phyloP scores from a whole-genome alignment of 2,797 vertebrate species.

The Catharus ustulatus region DNA sequence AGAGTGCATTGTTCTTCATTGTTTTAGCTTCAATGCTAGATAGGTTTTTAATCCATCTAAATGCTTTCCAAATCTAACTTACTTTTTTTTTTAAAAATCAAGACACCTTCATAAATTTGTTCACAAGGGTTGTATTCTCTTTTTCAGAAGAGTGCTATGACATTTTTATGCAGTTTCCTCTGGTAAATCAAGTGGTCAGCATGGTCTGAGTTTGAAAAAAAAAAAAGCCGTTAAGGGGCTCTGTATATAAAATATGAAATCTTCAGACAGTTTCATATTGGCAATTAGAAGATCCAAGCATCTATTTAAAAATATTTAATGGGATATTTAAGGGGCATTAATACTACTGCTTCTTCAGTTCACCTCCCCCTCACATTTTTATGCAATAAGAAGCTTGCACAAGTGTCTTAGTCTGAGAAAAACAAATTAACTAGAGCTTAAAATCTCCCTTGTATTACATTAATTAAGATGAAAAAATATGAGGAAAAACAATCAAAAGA shows the following conservation, averaged over 20 bases:
- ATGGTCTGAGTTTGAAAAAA: background rate
- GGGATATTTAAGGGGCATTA: background rate
- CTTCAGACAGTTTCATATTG: background rate
- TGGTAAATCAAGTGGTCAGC: background rate
- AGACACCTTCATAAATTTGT: background rate
- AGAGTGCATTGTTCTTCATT: background rate
- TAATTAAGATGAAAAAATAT: background rate
- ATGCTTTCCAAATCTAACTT: background rate
- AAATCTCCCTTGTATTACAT: constrained; percentile 9
- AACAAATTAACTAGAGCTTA: constrained; percentile 31
- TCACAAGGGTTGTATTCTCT: background rate
- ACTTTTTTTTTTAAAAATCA: background rate
- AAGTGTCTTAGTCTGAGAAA: background rate
- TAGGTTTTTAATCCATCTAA: background rate
- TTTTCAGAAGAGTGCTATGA: background rate
- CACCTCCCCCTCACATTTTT: background rate
- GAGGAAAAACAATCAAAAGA: background rate
- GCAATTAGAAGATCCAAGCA: background rate
- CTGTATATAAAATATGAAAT: background rate
- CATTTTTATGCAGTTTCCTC: background rate
- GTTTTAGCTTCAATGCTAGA: background rate
- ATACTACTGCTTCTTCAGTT: background rate
- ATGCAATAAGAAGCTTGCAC: background rate
- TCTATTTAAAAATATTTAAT: background rate
- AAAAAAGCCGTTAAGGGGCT: background rate